Percentiles rank a stretch among this genome's conserved stretches.
phyloP scores from a whole-genome alignment of 2,797 vertebrate genomes.

The Xiphorhynchus erythropygius region DNA sequence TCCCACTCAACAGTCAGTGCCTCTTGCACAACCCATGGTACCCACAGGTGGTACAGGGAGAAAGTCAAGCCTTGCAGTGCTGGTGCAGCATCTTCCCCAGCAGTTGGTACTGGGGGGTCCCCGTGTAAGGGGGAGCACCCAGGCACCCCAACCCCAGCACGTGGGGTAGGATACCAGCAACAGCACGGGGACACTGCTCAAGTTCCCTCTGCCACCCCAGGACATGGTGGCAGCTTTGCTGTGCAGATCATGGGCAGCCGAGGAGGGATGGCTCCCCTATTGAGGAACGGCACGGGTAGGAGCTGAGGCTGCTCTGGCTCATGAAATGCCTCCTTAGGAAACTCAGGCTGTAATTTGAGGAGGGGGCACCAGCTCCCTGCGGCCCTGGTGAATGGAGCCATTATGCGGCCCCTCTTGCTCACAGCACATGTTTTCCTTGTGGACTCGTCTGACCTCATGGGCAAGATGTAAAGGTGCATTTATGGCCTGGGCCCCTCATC shows the following conservation, averaged over 20 bases:
- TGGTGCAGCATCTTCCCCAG: not conserved
- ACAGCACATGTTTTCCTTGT: conserved; percentile 42
- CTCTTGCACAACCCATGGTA: not conserved
- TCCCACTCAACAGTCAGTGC: not conserved
- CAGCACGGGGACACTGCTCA: not conserved
- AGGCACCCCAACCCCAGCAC: not conserved
- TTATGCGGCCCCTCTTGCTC: conserved; percentile 28
- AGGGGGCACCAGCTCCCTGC: conserved; percentile 50
- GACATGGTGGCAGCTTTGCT: not conserved
- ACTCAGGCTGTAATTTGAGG: conserved; percentile 57
- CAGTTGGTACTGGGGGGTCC: rapidly evolving
- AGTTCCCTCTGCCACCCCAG: not conserved
- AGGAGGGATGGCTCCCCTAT: not conserved
- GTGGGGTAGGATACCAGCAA: rapidly evolving
- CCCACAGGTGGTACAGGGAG: rapidly evolving
- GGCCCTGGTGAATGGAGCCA: conserved; percentile 58
- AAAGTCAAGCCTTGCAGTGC: rapidly evolving
- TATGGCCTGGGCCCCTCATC: conserved; percentile 6
- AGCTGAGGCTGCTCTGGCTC: not conserved
- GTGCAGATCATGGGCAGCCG: rapidly evolving
- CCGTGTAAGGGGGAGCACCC: not conserved
- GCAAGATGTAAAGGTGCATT: conserved; percentile 52
- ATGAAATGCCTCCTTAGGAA: conserved; percentile 24
- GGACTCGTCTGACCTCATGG: conserved; percentile 46
- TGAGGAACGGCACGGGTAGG: not conserved